These are phyloP conservation scores for Boulengeromyrus knoepffleri DNA, from an alignment of 2,113 vertebrate genomes.

Conservation along the genomic window DNA sequence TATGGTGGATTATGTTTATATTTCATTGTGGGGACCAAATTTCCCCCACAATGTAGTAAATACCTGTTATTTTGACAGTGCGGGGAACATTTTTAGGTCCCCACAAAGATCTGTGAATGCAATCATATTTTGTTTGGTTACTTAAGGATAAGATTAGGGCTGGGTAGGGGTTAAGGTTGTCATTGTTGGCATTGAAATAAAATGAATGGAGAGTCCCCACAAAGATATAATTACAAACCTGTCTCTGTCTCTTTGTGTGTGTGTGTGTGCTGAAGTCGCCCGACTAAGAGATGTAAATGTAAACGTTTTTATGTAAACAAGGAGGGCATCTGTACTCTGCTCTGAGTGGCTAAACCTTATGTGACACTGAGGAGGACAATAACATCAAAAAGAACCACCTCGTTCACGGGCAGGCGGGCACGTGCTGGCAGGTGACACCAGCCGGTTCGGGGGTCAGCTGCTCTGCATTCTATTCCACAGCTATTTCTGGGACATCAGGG, in stretches of 20 bases:
- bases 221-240: too few relatives aligned
- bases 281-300: neutral
- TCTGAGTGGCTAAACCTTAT: neutral
- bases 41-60: too few relatives aligned
- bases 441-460: neutral
- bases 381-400: neutral
- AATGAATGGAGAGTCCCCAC: too few relatives aligned
- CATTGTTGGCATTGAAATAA: too few relatives aligned
- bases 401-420: neutral
- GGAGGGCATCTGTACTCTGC: neutral
- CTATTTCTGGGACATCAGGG: constrained; percentile 1
- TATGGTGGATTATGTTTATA: too few relatives aligned
- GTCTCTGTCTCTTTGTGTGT: neutral
- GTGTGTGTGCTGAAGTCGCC: neutral
- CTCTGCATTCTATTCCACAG: neutral
- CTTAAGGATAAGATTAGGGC: too few relatives aligned
- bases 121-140: too few relatives aligned
- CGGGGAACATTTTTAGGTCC: too few relatives aligned
- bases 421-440: neutral
- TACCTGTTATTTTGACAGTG: too few relatives aligned
- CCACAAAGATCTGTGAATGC: too few relatives aligned
- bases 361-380: neutral
- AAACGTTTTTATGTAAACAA: neutral
- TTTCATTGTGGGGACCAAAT: too few relatives aligned
- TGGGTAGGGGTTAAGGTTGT: too few relatives aligned